phyloP scores from a whole-genome alignment of 2,888 invertebrate species.

The Eupithecia vulgata region DNA sequence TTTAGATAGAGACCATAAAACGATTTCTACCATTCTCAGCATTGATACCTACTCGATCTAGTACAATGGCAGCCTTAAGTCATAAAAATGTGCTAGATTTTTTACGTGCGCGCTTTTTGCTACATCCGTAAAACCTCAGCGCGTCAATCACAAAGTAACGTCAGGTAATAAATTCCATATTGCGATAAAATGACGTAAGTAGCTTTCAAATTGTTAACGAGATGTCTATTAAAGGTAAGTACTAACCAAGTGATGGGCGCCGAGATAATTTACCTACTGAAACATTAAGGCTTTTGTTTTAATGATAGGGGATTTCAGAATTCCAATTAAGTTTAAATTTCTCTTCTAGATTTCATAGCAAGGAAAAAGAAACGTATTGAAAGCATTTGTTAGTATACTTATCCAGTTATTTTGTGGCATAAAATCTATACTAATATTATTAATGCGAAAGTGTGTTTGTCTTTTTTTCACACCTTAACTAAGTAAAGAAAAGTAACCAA shows the following conservation, averaged over 20 bases:
- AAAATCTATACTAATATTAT: too few relatives aligned
- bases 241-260: background rate
- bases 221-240: background rate
- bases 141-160: constrained; percentile 10
- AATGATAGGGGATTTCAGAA: background rate
- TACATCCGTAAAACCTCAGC: background rate
- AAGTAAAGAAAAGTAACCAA: too few relatives aligned
- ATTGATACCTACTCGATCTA: background rate
- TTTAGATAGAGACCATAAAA: background rate
- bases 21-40: background rate
- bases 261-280: background rate
- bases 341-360: background rate
- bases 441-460: too few relatives aligned
- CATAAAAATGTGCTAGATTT: constrained; percentile 9
- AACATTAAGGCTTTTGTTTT: background rate
- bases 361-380: background rate
- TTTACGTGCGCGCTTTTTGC: background rate
- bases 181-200: constrained; percentile 3
- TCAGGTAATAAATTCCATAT: constrained; percentile 4
- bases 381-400: background rate
- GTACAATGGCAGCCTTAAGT: background rate
- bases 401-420: background rate
- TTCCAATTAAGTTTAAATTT: background rate
- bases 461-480: too few relatives aligned
- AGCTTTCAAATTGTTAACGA: constrained; percentile 7